Conservation (phyloP, 2,797 vertebrate genomes). For the Eulemur mongoz region DNA sequence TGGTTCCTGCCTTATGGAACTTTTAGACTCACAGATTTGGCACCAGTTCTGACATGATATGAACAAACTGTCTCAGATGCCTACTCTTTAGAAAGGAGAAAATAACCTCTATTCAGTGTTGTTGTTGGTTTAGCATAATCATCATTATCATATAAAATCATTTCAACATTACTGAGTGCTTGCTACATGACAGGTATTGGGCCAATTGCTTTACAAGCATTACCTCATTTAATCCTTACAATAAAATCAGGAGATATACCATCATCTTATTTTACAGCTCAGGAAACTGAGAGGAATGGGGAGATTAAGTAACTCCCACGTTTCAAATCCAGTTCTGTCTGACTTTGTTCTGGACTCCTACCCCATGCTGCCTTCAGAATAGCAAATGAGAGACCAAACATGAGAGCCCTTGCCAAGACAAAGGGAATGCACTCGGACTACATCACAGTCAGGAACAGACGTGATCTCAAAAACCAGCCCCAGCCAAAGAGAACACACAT, state of each 20-base stretch:
- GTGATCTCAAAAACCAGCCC: not conserved
- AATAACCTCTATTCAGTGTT: not conserved
- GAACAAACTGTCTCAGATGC: not conserved
- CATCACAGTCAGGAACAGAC: not conserved
- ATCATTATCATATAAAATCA: not conserved
- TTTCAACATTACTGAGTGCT: not conserved
- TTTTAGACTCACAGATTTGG: no score
- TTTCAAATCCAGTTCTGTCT: not conserved
- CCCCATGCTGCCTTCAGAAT: not conserved
- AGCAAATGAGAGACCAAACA: not conserved
- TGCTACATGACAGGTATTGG: not conserved
- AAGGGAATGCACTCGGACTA: not conserved
- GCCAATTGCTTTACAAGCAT: not conserved
- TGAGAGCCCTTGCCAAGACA: not conserved
- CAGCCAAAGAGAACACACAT: not conserved
- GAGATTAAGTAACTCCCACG: not conserved
- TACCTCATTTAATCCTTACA: not conserved
- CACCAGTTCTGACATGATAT: not conserved
- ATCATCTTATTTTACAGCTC: not conserved
- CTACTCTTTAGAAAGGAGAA: not conserved
- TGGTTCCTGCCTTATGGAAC: no score
- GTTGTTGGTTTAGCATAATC: not conserved
- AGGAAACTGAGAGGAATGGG: not conserved
- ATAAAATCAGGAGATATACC: not conserved
- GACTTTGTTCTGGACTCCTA: not conserved